A percentile compares a stretch with the other conserved stretches of the same genome.
Conservation (phyloP, 2,888 invertebrate genomes). For the Apamea crenata region DNA sequence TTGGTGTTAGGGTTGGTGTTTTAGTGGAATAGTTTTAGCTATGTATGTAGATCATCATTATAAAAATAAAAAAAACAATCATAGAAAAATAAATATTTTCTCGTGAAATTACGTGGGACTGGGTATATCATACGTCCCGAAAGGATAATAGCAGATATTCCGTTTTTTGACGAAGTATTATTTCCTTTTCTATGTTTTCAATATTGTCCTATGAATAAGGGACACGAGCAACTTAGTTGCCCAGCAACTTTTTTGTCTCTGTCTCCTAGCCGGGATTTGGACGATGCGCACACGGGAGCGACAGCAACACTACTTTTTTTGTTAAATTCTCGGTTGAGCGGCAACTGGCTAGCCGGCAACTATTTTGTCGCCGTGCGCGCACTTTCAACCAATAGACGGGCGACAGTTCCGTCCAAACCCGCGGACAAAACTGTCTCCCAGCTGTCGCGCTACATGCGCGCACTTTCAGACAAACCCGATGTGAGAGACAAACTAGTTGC, state of each 20-base stretch:
- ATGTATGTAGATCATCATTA: constrained; percentile 18
- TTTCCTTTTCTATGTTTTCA: background rate
- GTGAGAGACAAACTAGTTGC: too few species aligned
- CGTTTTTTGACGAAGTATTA: background rate
- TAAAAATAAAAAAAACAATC: background rate
- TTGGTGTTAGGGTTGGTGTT: constrained; percentile 57
- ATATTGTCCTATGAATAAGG: background rate
- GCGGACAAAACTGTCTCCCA: background rate
- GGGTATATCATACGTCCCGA: background rate
- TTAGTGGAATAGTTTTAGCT: constrained; percentile 38
- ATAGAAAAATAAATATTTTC: background rate
- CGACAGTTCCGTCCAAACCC: background rate
- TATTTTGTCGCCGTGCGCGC: background rate
- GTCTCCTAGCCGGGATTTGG: background rate
- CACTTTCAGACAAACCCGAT: background rate
- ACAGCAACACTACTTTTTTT: background rate
- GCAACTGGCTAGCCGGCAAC: too few species aligned
- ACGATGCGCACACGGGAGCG: background rate
- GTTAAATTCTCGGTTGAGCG: too few species aligned
- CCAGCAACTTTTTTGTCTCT: background rate
- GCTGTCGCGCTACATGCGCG: background rate
- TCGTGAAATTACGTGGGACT: background rate
- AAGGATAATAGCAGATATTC: background rate
- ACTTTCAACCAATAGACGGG: background rate
- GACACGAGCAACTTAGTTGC: background rate